Evolutionary conservation across 2,113 vertebrate genomes (phyloP), one percentile per base, ranked within the genome.

Genomic region (Gadus chalcogrammus): DNA sequence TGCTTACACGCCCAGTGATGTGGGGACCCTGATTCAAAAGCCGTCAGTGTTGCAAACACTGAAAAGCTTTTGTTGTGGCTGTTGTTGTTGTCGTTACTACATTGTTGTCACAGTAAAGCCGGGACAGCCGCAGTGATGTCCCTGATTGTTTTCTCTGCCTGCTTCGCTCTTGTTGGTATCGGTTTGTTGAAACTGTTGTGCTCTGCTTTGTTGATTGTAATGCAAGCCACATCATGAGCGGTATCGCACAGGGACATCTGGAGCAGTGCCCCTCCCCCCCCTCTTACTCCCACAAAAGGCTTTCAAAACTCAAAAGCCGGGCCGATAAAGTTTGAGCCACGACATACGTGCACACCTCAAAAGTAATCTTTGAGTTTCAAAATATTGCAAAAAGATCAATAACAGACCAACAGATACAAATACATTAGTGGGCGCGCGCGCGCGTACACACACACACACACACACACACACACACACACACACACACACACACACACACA

Each of bases 11-110:
- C 73, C 69, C 77, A 74, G 63, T 48, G 61, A 74, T 71, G 75
- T 69, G 79, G 75, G 66, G 66, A 16, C 74, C 68, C 74, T 42
- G 74, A 82, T 84, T 79, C 80, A 75, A 81, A 85, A n/a, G 16
- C 55, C 55, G n/a, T 58, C 55, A 58, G 17, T 58, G 55, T 48
- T 12, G 42, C 11, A 48, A 48, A 13, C 42, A 48, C 9, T 48
- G 12, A 9, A 48, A 48, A 48, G 42, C 42, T 48, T 48, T 48
- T 48, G 42, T 48, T 48, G 42, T 48, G 42, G 42, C 31, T 35
- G 31, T 48, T 48, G 42, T 48, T 48, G 42, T 48, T 48, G 42
- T 48, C 42, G 12, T 48, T 48, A 1, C 42, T 17, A 58, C 13
- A 58, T 58, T 58, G 55, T 82, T 71, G 64, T 77, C 58, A 72